Evolutionary conservation across 2,113 vertebrate genomes (phyloP).

Genomic region (Nerophis ophidion): DNA sequence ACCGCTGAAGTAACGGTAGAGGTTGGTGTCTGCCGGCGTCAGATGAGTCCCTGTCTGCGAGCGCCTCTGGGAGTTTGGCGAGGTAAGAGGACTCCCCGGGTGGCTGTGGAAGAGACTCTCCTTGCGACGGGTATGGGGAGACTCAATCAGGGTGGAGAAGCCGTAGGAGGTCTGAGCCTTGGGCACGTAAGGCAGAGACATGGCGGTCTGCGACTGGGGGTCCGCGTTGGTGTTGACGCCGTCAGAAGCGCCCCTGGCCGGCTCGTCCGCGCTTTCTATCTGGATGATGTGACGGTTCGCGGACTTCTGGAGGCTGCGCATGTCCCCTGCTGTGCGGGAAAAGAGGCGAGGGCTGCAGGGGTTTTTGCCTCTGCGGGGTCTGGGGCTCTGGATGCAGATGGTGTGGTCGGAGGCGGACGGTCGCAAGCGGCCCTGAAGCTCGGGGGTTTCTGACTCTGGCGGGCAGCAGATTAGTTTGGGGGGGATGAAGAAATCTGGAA

Average conservation of each 20-base stretch:
- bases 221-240: conserved; percentile 75
- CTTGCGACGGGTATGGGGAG: conserved; percentile 89
- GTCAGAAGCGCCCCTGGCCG: conserved; percentile 27
- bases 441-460: conserved; percentile 65
- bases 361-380: conserved; percentile 68
- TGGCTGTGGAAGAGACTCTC: conserved; percentile 94
- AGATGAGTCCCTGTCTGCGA: conserved; percentile 70
- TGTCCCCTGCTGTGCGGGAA: conserved; percentile 67
- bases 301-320: conserved; percentile 76
- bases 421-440: conserved; percentile 63
- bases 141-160: conserved; percentile 87
- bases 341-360: conserved; percentile 84
- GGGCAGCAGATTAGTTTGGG: conserved; percentile 84
- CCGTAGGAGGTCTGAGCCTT: conserved; percentile 95
- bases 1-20: conserved; percentile 86
- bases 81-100: conserved; percentile 82
- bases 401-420: conserved; percentile 77
- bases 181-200: conserved; percentile 88
- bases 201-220: conserved; percentile 85
- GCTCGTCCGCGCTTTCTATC: conserved; percentile 88
- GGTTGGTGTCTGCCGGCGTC: conserved; percentile 76
- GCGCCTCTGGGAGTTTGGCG: conserved; percentile 78
- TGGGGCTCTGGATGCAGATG: conserved; percentile 75
- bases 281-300: conserved; percentile 91
- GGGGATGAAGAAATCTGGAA: conserved; percentile 94